These are phyloP conservation scores for Ptychoptera contaminata DNA, from an alignment of 2,888 invertebrate species.

Conservation along the genomic window DNA sequence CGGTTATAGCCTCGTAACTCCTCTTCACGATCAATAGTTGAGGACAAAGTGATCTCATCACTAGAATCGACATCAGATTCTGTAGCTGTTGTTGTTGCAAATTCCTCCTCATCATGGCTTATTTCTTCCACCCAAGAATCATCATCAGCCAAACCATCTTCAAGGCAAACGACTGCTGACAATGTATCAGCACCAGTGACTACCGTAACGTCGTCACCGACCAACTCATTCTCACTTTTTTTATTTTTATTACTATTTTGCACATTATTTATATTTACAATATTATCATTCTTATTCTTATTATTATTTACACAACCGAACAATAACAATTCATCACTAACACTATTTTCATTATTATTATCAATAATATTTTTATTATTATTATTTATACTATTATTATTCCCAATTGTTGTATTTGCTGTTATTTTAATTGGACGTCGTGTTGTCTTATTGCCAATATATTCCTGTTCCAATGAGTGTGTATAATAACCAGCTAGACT, in stretches of 20 bases:
- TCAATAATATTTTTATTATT: conserved; percentile 1
- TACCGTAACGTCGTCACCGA: conserved; percentile 42
- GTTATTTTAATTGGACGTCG: conserved; percentile 7
- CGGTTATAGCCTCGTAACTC: conserved; percentile 71
- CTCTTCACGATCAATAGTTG: conserved; percentile 58
- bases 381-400: conserved; percentile 3
- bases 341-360: conserved; percentile 6
- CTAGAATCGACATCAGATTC: conserved; percentile 48
- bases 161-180: conserved; percentile 56
- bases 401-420: conserved; percentile 1
- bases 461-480: conserved; percentile 25
- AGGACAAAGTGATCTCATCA: conserved; percentile 42
- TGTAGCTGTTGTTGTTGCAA: conserved; percentile 43
- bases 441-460: conserved; percentile 9
- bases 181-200: conserved; percentile 54
- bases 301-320: background rate
- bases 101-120: conserved; percentile 59
- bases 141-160: conserved; percentile 77
- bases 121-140: conserved; percentile 86
- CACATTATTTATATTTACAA: conserved; percentile 2
- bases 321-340: background rate
- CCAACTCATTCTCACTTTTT: conserved; percentile 13
- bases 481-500: conserved; percentile 31
- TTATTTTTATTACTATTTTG: conserved; percentile 8
- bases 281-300: background rate